Conservation (phyloP, 35 echinoderm and acorn worm genomes). For the Heliocidaris tuberculata region DNA sequence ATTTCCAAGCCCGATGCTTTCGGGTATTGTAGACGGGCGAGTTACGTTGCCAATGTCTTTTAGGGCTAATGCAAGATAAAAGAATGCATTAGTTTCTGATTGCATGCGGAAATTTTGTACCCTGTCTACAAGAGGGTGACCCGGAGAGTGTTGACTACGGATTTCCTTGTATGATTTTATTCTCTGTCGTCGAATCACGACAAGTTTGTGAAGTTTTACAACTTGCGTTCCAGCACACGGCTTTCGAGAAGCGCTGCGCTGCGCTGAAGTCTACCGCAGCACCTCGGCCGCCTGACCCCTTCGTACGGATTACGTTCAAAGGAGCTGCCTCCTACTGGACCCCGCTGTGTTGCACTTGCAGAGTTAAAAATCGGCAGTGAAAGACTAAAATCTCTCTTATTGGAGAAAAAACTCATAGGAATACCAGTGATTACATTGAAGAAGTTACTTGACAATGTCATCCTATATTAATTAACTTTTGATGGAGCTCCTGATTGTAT, state of each 20-base stretch:
- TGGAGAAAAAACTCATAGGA: too few species aligned
- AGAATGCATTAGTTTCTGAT: background rate
- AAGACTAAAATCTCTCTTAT: too few species aligned
- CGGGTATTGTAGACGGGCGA: too few species aligned
- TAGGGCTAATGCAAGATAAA: background rate
- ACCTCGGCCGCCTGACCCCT: too few species aligned
- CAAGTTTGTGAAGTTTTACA: background rate
- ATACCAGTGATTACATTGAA: too few species aligned
- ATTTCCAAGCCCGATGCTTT: too few species aligned
- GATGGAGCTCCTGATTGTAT: too few species aligned
- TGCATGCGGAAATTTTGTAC: background rate
- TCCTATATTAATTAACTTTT: too few species aligned
- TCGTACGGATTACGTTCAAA: too few species aligned
- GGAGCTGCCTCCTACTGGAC: background rate
- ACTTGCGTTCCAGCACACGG: background rate
- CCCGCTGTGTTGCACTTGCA: background rate
- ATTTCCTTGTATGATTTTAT: background rate
- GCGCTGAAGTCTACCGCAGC: background rate
- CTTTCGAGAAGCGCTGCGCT: background rate
- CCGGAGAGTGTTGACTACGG: background rate
- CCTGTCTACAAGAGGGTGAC: background rate
- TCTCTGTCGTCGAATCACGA: background rate
- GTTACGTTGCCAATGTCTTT: background rate
- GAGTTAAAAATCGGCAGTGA: background rate
- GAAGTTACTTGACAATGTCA: too few species aligned